Percentiles rank a stretch among this genome's conserved stretches.
phyloP scores from a whole-genome alignment of 2,888 invertebrate genomes.

The Apoda limacodes region DNA sequence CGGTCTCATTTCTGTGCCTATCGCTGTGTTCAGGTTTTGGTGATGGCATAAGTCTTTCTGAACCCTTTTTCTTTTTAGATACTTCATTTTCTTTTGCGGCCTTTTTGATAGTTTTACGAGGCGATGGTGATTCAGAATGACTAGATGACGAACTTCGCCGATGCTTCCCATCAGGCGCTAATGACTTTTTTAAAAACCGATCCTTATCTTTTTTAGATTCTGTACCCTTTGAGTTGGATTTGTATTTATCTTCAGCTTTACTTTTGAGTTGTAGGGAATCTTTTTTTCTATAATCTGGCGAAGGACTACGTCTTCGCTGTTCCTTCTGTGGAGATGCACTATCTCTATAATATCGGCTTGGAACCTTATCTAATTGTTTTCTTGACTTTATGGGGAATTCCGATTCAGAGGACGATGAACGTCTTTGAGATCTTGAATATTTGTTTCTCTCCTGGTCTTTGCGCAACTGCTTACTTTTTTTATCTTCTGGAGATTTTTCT shows the following conservation, averaged over 20 bases:
- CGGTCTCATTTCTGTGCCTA: conserved; percentile 24
- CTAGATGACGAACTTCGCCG: conserved; percentile 22
- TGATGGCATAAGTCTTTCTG: conserved; percentile 28
- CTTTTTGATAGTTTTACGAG: conserved; percentile 31
- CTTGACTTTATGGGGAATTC: conserved; percentile 34
- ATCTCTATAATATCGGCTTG: conserved; percentile 31
- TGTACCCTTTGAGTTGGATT: conserved; percentile 25
- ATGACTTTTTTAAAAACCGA: conserved; percentile 30
- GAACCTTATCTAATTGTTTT: conserved; percentile 26
- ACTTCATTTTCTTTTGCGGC: conserved; percentile 32
- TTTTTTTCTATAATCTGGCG: conserved; percentile 19
- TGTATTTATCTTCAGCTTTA: conserved; percentile 34
- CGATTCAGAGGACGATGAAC: conserved; percentile 39
- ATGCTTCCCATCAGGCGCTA: conserved; percentile 28
- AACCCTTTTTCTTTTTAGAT: conserved; percentile 31
- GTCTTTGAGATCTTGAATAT: conserved; percentile 28
- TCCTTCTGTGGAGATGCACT: conserved; percentile 27
- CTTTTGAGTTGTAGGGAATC: conserved; percentile 3
- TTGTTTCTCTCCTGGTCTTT: conserved; percentile 38
- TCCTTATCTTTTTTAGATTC: conserved; percentile 32
- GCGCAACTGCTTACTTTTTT: conserved; percentile 31
- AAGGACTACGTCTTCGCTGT: conserved; percentile 32
- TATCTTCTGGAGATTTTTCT: conserved; percentile 32
- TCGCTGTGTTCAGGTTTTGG: conserved; percentile 21
- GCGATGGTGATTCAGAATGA: conserved; percentile 36